These are phyloP conservation scores for Schlechtendalia chinensis DNA, from an alignment of 1,140 invertebrate species.

Conservation along the genomic window DNA sequence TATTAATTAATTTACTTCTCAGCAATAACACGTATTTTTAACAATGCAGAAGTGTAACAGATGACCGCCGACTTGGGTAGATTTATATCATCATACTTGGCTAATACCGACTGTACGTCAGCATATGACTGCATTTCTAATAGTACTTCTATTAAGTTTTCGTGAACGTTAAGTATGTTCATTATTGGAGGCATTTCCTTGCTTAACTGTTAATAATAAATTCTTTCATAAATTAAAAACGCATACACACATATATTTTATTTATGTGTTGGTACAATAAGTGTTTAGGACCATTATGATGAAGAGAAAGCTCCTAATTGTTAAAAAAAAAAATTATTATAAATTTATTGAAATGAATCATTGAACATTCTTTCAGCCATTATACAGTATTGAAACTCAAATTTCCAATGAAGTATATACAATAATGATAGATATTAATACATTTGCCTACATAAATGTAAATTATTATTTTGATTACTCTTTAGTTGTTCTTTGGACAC, in stretches of 20 bases:
- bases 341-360: not conserved
- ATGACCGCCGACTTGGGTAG: constrained; percentile 96
- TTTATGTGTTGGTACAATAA: not conserved
- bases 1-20: constrained; percentile 70
- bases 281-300: not conserved
- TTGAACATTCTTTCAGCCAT: not conserved
- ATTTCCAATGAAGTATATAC: no score
- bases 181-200: constrained; percentile 97
- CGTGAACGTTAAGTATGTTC: constrained; percentile 94
- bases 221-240: not conserved
- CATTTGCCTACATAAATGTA: no score
- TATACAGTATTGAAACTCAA: not conserved
- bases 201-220: constrained; percentile 66
- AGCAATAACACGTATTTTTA: constrained; percentile 89
- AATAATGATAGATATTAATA: no score
- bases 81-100: constrained; percentile 95
- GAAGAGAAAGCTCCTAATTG: not conserved
- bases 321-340: not conserved
- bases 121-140: constrained; percentile 95
- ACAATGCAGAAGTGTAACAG: constrained; percentile 91
- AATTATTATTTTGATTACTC: no score
- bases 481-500: no score
- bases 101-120: constrained; percentile 92
- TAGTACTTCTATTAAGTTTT: constrained; percentile 94
- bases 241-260: not conserved